Conservation (phyloP, 2,113 vertebrate genomes). For the Hystrix cristata region DNA sequence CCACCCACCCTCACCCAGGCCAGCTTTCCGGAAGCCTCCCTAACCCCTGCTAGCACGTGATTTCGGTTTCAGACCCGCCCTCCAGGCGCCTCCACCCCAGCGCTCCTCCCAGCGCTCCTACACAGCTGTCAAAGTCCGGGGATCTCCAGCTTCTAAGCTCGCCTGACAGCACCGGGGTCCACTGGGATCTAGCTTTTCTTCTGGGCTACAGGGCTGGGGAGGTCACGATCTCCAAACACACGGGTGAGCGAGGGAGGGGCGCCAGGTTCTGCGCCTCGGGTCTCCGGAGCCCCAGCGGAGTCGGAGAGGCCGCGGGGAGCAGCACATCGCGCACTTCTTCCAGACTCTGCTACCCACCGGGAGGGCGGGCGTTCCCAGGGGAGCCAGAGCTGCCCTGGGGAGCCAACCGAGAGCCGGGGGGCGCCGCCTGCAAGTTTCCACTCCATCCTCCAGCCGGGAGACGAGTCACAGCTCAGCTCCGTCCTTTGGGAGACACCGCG, state of each 20-base stretch:
- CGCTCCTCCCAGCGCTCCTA: neutral
- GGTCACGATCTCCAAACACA: neutral
- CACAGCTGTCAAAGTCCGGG: slow-evolving; percentile 55
- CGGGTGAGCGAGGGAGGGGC: neutral
- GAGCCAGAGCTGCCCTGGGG: neutral
- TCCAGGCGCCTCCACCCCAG: neutral
- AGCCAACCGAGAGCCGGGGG: neutral
- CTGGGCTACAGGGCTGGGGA: neutral
- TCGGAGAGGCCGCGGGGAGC: neutral
- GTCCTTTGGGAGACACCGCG: neutral
- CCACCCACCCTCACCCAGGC: neutral
- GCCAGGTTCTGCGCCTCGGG: neutral
- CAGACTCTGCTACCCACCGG: neutral
- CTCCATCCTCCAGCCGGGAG: neutral
- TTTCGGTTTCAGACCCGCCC: slow-evolving; percentile 9
- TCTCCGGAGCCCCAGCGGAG: accelerated
- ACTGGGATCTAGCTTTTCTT: neutral
- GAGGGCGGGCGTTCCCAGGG: slow-evolving; percentile 34
- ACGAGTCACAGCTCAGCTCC: neutral
- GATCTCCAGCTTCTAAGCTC: neutral
- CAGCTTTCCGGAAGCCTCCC: neutral
- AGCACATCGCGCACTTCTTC: neutral
- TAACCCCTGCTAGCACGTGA: neutral
- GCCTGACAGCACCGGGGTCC: neutral
- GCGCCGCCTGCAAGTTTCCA: slow-evolving; percentile 59